Evolutionary conservation across 2,113 vertebrate species (phyloP).

Genomic region (Tetrax tetrax): DNA sequence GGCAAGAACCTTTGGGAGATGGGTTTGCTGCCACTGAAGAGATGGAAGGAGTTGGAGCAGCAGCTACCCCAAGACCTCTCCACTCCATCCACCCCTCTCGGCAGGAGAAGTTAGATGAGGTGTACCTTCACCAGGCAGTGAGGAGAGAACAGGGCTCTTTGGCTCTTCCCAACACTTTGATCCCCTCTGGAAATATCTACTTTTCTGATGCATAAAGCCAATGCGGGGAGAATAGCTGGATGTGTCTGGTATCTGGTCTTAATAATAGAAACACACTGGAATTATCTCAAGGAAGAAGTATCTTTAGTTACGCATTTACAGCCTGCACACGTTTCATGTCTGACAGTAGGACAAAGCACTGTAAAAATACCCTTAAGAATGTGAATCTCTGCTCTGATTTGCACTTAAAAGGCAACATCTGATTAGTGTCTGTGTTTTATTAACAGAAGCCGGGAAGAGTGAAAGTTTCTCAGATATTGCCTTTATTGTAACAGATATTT

Average conservation of each 20-base stretch:
- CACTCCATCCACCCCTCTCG: accelerated
- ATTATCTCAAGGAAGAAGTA: background rate
- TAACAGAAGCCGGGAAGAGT: background rate
- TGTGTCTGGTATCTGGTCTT: background rate
- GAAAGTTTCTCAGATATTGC: background rate
- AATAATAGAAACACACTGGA: background rate
- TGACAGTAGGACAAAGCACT: constrained; percentile 27
- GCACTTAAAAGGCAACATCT: constrained; percentile 16
- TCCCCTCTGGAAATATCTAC: background rate
- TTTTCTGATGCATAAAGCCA: background rate
- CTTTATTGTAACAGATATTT: background rate
- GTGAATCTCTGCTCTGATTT: constrained; percentile 10
- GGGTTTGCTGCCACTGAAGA: background rate
- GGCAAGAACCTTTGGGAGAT: background rate
- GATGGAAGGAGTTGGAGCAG: background rate
- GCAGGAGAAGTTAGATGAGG: background rate
- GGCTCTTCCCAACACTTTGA: background rate
- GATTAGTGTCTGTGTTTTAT: constrained; percentile 17
- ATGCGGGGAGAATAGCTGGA: background rate
- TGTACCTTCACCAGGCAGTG: background rate
- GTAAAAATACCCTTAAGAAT: constrained; percentile 9
- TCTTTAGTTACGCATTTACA: background rate
- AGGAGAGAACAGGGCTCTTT: background rate
- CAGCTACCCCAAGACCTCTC: background rate
- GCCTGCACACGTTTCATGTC: background rate